Evolutionary conservation across 2,797 vertebrate species (phyloP), one percentile per base, ranked within the genome.

Genomic region (Sus cebifrons): DNA sequence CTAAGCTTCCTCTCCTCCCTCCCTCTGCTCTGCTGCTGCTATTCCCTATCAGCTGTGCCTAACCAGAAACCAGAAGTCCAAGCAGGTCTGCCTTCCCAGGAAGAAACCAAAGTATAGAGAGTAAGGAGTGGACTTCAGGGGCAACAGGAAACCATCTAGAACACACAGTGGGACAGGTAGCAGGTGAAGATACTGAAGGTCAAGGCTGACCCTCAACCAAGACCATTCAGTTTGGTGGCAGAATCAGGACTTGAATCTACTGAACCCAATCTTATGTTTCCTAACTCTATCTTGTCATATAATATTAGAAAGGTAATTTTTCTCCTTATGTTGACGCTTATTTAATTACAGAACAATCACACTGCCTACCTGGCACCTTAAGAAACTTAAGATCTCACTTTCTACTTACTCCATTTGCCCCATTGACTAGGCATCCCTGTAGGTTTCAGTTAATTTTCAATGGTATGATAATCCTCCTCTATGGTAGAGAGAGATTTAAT

Each of bases 271-370:
- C 1, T 27, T 25, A 9, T 74, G 32, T 92, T 71, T 84, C 13
- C 32, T 20, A 71, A 65, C 6, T 2, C 25, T 23, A 40, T 2
- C n/a, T 23, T 13, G 86, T 86, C 10, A 25, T 71, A 3, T 10
- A 95, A 67, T 86, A 36, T 64, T 11, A 88, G 36, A 74, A 60
- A 1, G 1, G 6, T 29, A 17, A 6, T 32, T 71, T 40, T 56
- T 58, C 32, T 70, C 25, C 16, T 8, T 2, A 1, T 2, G 4
- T 2, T 3, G n/a, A 58, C 1, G 9, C 25, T 54, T 58, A 17
- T 17, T 75, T n/a, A 77, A 16, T 40, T 23, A 67, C 20, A 64
- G 52, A 74, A 64, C 25, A n/a, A 56, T 27, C 67, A 40, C n/a
- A 23, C 2, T 40, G 44, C 29, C 71, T 56, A 25, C 2, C 2